Conservation (phyloP, 2,113 vertebrate genomes). For the Poeciliopsis retropinna region DNA sequence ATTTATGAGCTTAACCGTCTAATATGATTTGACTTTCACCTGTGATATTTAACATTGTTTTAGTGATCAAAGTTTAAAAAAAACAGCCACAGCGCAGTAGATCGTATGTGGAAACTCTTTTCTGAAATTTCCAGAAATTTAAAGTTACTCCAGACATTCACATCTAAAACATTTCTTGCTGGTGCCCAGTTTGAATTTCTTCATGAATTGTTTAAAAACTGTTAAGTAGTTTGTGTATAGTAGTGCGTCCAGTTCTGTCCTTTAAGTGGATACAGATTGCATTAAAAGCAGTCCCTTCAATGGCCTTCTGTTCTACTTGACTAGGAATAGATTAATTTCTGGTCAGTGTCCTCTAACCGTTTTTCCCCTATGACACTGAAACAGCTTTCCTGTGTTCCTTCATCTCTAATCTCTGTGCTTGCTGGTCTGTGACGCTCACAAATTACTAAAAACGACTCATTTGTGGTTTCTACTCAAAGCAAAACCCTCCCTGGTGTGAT, state of each 20-base stretch:
- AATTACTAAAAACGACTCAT: conserved; percentile 10
- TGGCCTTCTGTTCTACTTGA: neutral
- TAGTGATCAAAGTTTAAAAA: too few relatives aligned
- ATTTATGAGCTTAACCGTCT: too few relatives aligned
- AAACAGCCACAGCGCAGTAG: too few relatives aligned
- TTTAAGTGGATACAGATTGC: neutral
- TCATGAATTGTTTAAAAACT: neutral
- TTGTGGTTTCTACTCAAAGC: conserved; percentile 50
- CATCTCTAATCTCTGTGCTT: conserved; percentile 39
- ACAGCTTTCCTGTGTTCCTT: conserved; percentile 30
- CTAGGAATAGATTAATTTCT: conserved; percentile 6
- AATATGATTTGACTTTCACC: too few relatives aligned
- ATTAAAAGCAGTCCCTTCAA: conserved; percentile 1
- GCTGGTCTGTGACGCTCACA: conserved; percentile 44
- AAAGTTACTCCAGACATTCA: too few relatives aligned
- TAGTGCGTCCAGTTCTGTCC: neutral
- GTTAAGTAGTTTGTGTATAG: neutral
- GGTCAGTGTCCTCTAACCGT: conserved; percentile 56
- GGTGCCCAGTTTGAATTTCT: neutral
- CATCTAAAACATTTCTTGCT: neutral
- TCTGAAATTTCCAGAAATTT: too few relatives aligned
- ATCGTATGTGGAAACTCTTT: too few relatives aligned
- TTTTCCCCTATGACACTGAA: conserved; percentile 39
- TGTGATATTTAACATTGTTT: neutral
- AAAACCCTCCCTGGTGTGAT: conserved; percentile 41